phyloP scores from a whole-genome alignment of 2,888 invertebrate species.

The Drosophila bunnanda region DNA sequence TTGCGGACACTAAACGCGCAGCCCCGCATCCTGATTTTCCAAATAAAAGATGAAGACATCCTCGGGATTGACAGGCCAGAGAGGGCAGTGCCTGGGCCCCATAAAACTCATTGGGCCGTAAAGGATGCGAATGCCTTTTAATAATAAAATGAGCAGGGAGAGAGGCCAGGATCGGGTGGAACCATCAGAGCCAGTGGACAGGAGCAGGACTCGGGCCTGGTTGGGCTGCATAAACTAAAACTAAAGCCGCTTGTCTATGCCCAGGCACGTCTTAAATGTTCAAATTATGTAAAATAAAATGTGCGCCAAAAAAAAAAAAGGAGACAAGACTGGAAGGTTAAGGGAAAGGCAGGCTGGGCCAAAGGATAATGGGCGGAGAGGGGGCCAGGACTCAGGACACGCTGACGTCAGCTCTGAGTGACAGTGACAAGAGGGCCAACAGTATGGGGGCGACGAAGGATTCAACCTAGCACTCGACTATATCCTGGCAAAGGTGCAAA shows the following conservation, averaged over 20 bases:
- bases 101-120: slow-evolving; percentile 80
- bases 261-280: slow-evolving; percentile 80
- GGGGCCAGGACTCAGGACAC: not conserved
- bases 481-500: slow-evolving; percentile 73
- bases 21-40: slow-evolving; percentile 10
- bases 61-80: slow-evolving; percentile 37
- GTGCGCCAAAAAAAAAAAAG: slow-evolving; percentile 65
- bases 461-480: slow-evolving; percentile 61
- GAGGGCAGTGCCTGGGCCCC: slow-evolving; percentile 30
- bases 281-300: slow-evolving; percentile 80
- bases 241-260: slow-evolving; percentile 80
- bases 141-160: slow-evolving; percentile 57
- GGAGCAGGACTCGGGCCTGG: slow-evolving; percentile 18
- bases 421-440: slow-evolving; percentile 47
- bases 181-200: too few relatives aligned
- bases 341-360: slow-evolving; percentile 20
- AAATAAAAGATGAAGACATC: slow-evolving; percentile 48
- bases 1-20: slow-evolving; percentile 38
- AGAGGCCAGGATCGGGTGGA: slow-evolving; percentile 30
- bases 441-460: slow-evolving; percentile 29
- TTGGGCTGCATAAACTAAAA: slow-evolving; percentile 77
- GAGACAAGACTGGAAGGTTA: not conserved
- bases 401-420: slow-evolving; percentile 78
- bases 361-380: slow-evolving; percentile 19
- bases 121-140: slow-evolving; percentile 78